phyloP scores from a whole-genome alignment of 1,140 invertebrate genomes.

The Neodiprion pinetum region DNA sequence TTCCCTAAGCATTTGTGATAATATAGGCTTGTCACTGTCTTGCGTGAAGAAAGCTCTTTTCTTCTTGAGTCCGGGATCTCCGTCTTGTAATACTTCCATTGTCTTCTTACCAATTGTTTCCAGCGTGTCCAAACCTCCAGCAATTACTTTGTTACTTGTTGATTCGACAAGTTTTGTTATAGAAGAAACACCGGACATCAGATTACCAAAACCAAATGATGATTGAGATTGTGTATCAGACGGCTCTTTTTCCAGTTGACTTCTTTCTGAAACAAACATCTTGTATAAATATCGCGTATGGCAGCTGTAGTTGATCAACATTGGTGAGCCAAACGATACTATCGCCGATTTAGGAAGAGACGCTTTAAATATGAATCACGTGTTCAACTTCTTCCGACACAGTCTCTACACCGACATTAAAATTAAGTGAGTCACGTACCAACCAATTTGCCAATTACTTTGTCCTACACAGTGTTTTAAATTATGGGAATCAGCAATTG shows the following conservation, averaged over 20 bases:
- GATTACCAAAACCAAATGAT: conserved; percentile 67
- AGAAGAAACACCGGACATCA: conserved; percentile 71
- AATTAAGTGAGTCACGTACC: conserved; percentile 20
- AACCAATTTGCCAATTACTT: conserved; percentile 27
- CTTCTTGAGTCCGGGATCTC: conserved; percentile 85
- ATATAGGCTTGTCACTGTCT: conserved; percentile 59
- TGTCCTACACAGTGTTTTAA: conserved; percentile 19
- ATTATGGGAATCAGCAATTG: conserved; percentile 11
- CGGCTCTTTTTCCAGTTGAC: conserved; percentile 19
- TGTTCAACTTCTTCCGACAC: neutral
- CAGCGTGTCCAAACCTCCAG: conserved; percentile 85
- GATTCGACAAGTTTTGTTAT: conserved; percentile 75
- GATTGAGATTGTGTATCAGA: conserved; percentile 37
- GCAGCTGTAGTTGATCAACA: neutral
- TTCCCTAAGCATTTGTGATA: conserved; percentile 76
- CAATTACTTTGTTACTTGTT: conserved; percentile 81
- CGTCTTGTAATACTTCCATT: conserved; percentile 89
- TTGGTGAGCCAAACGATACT: neutral
- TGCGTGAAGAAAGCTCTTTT: conserved; percentile 76
- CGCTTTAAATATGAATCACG: conserved; percentile 16
- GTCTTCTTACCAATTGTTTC: conserved; percentile 94
- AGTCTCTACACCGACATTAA: neutral
- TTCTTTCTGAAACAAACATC: conserved; percentile 24
- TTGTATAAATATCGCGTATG: conserved; percentile 21
- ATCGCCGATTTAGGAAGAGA: neutral